Conservation (phyloP, 2,888 invertebrate species). For the Nomada goodeniana region DNA sequence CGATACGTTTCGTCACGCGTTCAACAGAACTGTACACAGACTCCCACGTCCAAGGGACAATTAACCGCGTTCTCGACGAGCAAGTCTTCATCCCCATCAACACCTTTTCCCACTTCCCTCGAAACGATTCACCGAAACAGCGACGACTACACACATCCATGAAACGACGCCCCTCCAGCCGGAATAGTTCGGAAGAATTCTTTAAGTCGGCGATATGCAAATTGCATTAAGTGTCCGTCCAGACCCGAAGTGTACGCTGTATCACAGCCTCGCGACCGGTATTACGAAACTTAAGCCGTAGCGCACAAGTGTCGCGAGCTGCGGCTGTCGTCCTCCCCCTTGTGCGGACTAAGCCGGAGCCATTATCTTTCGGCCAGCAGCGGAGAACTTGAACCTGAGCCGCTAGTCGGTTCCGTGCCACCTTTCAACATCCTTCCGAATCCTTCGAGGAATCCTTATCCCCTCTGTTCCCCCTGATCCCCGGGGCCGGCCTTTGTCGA, state of each 20-base stretch:
- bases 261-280: constrained; percentile 76
- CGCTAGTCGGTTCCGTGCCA: constrained; percentile 17
- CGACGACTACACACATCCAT: constrained; percentile 19
- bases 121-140: not conserved
- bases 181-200: too few relatives aligned
- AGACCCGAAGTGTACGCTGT: constrained; percentile 71
- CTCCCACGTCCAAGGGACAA: too few relatives aligned
- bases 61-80: too few relatives aligned
- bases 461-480: constrained; percentile 41
- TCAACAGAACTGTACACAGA: too few relatives aligned
- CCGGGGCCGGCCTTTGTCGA: constrained; percentile 48
- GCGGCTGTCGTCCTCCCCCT: constrained; percentile 61
- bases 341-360: constrained; percentile 70
- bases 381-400: constrained; percentile 56
- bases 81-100: too few relatives aligned
- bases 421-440: constrained; percentile 41
- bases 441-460: constrained; percentile 53
- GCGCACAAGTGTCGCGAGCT: constrained; percentile 79
- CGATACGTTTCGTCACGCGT: too few relatives aligned
- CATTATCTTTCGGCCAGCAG: constrained; percentile 72
- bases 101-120: not conserved
- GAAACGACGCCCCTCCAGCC: not conserved
- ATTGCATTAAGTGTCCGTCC: constrained; percentile 76
- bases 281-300: constrained; percentile 82
- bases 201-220: constrained; percentile 76